Evolutionary conservation across 2,888 invertebrate species (phyloP), one percentile per base, ranked within the genome.

Genomic region (Lamproptera curius): DNA sequence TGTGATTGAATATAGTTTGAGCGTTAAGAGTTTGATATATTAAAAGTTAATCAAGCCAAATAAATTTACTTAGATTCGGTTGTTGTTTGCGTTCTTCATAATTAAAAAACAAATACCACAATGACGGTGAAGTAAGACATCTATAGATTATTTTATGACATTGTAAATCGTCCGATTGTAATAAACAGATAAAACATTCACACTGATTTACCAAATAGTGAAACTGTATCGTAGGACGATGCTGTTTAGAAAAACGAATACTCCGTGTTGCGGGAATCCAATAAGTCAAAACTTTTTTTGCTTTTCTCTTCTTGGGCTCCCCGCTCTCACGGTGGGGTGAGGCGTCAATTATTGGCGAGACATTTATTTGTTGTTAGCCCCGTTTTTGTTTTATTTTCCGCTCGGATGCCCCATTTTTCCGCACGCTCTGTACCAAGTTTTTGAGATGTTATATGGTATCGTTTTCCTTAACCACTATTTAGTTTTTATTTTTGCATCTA

Each of bases 311-410:
- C 23, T 41, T 31, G 16, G 20, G 26, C 46, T 33, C 23, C 26
- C 14, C 14, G 38, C n/a, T n/a, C n/a, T n/a, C n/a, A n/a, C n/a
- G 28, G 38, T 35, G 26, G 9, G 39, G 34, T 57, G 55, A 53
- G 58, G 51, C 57, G 61, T 58, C 66, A 68, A 70, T 75, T 69
- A 70, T 67, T 65, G 60, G 55, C 59, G 63, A 60, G 55, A 65
- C 68, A 65, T 69, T 61, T 66, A 69, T 66, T 68, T 64, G 62
- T 65, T 67, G 57, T 67, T 61, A 56, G 61, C 57, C 57, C 58
- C n/a, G 31, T 61, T 59, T 50, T 45, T 55, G 42, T 42, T 42
- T 38, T 20, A 49, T 33, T 38, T 48, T 38, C 15, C 17, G 2
- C 11, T n/a, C 17, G 6, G 31, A 16, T 37, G 15, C 15, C 35